Conservation (phyloP, 2,797 vertebrate genomes). For the Malurus splendens region DNA sequence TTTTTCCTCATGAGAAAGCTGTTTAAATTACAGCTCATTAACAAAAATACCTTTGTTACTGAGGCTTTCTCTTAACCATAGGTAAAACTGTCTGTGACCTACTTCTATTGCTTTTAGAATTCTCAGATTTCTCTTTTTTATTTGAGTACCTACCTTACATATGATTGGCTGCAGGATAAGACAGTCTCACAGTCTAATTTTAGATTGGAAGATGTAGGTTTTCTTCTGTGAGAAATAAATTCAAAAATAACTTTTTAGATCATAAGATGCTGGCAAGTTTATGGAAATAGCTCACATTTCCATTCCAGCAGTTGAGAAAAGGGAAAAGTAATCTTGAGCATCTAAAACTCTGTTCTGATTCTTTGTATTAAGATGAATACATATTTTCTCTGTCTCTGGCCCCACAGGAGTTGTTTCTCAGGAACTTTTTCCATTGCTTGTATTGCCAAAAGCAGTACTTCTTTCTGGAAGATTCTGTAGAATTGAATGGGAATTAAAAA, state of each 20-base stretch:
- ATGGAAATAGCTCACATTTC: slow-evolving; percentile 50
- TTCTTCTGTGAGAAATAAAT: slow-evolving; percentile 64
- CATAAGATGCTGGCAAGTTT: slow-evolving; percentile 53
- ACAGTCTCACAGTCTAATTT: slow-evolving; percentile 61
- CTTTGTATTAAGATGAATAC: background rate
- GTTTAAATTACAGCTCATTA: slow-evolving; percentile 55
- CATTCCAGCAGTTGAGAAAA: background rate
- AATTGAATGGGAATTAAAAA: background rate
- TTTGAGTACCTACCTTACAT: slow-evolving; percentile 56
- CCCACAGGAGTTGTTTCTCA: background rate
- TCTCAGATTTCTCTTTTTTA: slow-evolving; percentile 53
- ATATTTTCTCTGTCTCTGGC: background rate
- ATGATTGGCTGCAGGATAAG: slow-evolving; percentile 49
- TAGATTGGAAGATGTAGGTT: slow-evolving; percentile 55
- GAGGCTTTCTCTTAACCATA: slow-evolving; percentile 55
- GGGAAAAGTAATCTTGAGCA: background rate
- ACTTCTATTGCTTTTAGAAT: slow-evolving; percentile 55
- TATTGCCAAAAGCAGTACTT: background rate
- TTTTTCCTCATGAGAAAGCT: slow-evolving; percentile 35
- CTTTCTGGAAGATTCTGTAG: background rate
- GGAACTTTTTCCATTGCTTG: background rate
- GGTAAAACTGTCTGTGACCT: slow-evolving; percentile 54
- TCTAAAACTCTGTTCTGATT: slow-evolving; percentile 18
- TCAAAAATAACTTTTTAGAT: slow-evolving; percentile 60
- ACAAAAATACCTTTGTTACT: slow-evolving; percentile 46